Evolutionary conservation across 2,113 vertebrate genomes (phyloP), one percentile per base, ranked within the genome.

Genomic region (Perognathus longimembris): DNA sequence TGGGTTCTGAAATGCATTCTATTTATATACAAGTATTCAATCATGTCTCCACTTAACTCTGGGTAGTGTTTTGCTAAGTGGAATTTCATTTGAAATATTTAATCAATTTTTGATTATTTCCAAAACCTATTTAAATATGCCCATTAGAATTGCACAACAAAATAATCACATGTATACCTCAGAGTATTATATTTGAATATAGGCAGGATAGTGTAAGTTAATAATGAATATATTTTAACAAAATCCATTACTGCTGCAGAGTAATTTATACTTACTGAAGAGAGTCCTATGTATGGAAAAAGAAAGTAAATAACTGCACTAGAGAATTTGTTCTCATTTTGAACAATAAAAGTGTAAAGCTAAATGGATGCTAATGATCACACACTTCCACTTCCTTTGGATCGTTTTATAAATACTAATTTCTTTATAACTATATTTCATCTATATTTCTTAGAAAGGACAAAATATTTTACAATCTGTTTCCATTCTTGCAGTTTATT

Each of bases 261-360:
- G 4, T 75, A 71, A 86, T 67, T 54, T 34, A 7, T 85, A 63
- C 20, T 89, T 73, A 63, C 14, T 36, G 18, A 66, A 20, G 45
- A 54, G 34, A 85, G 30, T 70, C 4, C 50, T 38, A 85, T 2
- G 32, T 73, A 76, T 34, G 42, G 34, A 92, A 91, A 93, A 40
- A 36, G 4, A 77, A 92, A 83, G 21, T 32, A 94, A 91, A 91
- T 83, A 79, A 77, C 57, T 79, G 17, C 50, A 76, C 69, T 90
- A 85, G 54, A 83, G 38, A 79, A 85, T 54, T 54, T 71, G 6
- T 10, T 61, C 30, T 94, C 82, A 76, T 80, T 91, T 89, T 80
- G 83, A 90, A 76, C 6, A 64, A 28, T 32, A 89, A 69, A 54
- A 59, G 74, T 38, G 67, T 91, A 85, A 87, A 93, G 10, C 38